These are phyloP conservation scores for Phylloscopus collybita DNA, from an alignment of 2,797 vertebrate species.

Conservation along the genomic window DNA sequence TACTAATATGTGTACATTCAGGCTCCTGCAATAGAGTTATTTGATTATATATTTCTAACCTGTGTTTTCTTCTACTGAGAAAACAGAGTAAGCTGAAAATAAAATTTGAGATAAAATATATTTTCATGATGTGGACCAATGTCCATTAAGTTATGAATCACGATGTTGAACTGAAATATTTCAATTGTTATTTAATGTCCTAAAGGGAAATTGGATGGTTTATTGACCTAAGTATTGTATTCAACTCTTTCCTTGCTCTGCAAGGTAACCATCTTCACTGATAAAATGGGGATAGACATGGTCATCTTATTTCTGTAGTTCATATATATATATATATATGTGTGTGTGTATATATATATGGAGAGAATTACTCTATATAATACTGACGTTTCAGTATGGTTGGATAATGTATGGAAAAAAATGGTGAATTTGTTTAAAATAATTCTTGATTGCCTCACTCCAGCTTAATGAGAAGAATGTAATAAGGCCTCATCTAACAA, in stretches of 20 bases:
- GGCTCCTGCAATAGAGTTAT: background rate
- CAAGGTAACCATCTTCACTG: background rate
- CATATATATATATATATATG: too few relatives aligned
- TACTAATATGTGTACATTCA: accelerated
- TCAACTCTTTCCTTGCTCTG: background rate
- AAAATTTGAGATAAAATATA: background rate
- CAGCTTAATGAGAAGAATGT: background rate
- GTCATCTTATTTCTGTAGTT: background rate
- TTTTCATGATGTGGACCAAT: background rate
- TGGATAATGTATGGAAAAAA: background rate
- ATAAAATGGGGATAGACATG: background rate
- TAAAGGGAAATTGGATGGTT: background rate
- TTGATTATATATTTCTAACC: background rate
- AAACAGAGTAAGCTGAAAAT: background rate
- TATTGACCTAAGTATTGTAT: background rate
- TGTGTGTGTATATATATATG: too few relatives aligned
- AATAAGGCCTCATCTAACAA: background rate
- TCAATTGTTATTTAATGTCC: background rate
- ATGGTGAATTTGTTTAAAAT: background rate
- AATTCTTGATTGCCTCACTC: background rate
- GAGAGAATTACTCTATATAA: background rate
- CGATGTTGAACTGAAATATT: background rate
- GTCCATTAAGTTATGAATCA: background rate
- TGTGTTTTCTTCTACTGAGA: background rate
- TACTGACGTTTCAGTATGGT: background rate